phyloP scores from a whole-genome alignment of 2,888 invertebrate genomes.

The Nomada goodeniana region DNA sequence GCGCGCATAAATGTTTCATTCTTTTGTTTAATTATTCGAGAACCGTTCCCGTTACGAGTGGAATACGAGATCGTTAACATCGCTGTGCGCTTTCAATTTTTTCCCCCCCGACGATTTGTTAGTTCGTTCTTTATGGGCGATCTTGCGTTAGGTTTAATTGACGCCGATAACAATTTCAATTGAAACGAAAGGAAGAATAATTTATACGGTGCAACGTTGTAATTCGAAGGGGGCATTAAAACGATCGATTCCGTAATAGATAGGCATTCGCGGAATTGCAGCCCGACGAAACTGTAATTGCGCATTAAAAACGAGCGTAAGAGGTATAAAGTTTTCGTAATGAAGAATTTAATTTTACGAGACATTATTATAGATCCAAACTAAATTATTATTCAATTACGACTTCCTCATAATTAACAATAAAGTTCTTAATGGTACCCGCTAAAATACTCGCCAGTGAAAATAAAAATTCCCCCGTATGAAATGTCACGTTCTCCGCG shows the following conservation, averaged over 20 bases:
- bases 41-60: neutral
- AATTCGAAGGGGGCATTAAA: neutral
- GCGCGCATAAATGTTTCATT: slow-evolving; percentile 16
- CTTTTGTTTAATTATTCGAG: neutral
- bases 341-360: too few species aligned
- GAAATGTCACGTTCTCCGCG: neutral
- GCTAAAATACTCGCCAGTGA: neutral
- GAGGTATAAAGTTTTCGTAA: neutral
- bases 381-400: too few species aligned
- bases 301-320: neutral
- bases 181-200: neutral
- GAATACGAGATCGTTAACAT: neutral
- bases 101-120: neutral
- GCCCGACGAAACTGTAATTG: neutral
- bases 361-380: too few species aligned
- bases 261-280: neutral
- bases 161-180: neutral
- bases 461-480: neutral
- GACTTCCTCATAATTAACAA: too few species aligned
- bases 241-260: neutral
- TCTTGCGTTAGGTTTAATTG: neutral
- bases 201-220: neutral
- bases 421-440: too few species aligned
- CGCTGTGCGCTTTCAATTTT: slow-evolving; percentile 17
- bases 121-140: neutral